These are phyloP conservation scores for Drosophila mulleri DNA, from an alignment of 2,888 invertebrate genomes.

Conservation along the genomic window DNA sequence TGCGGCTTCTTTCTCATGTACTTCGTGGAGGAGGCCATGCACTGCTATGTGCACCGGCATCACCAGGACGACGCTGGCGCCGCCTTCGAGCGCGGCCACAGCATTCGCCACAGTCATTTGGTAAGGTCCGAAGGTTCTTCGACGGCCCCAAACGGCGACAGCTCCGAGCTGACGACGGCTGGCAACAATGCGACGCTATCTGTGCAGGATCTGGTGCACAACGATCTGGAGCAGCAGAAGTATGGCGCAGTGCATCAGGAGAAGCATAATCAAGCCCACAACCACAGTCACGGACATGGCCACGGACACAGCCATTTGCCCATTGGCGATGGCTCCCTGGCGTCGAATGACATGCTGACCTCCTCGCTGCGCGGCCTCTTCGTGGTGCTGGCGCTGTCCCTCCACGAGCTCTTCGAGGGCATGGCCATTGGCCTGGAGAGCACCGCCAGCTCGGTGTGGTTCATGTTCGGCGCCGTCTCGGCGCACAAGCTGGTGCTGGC, in stretches of 20 bases:
- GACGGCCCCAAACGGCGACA: neutral
- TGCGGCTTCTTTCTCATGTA: conserved; percentile 92
- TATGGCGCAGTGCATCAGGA: conserved; percentile 67
- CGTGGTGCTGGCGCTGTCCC: conserved; percentile 91
- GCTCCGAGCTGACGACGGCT: conserved; percentile 15
- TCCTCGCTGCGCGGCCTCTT: conserved; percentile 89
- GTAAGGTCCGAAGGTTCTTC: conserved; percentile 50
- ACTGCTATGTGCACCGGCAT: conserved; percentile 88
- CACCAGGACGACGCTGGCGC: conserved; percentile 68
- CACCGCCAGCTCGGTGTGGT: conserved; percentile 88
- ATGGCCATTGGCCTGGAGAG: conserved; percentile 92
- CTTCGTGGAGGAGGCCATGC: conserved; percentile 92
- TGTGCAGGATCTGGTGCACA: conserved; percentile 71
- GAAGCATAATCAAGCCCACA: conserved; percentile 33
- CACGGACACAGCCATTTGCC: conserved; percentile 76
- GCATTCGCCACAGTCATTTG: conserved; percentile 82
- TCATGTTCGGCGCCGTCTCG: conserved; percentile 93
- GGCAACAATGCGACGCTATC: conserved; percentile 60
- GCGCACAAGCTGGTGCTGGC: conserved; percentile 95
- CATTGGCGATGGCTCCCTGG: conserved; percentile 80
- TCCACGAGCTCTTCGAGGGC: conserved; percentile 95
- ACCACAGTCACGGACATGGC: conserved; percentile 38
- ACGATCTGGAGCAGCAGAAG: conserved; percentile 71
- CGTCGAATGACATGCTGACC: conserved; percentile 72
- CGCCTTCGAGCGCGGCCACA: conserved; percentile 84